Conservation (phyloP, 1,140 invertebrate species). For the Bombus sylvicola region DNA sequence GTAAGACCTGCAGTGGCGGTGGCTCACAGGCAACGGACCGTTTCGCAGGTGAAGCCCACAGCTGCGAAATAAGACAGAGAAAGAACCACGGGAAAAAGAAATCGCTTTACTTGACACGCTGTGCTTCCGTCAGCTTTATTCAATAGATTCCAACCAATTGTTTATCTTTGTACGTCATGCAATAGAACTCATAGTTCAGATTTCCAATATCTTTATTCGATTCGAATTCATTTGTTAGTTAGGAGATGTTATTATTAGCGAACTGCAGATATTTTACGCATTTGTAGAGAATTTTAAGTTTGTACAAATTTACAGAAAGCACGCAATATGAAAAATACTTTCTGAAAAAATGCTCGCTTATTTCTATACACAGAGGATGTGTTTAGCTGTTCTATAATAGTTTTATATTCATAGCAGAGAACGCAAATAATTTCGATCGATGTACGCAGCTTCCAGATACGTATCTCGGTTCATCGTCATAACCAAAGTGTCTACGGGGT, state of each 20-base stretch:
- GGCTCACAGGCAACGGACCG: conserved; percentile 62
- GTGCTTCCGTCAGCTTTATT: conserved; percentile 12
- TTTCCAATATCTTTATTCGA: not conserved
- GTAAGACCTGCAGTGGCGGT: conserved; percentile 56
- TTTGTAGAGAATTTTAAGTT: not conserved
- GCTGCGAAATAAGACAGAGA: conserved; percentile 56
- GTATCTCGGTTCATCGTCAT: not conserved
- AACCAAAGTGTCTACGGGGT: conserved; percentile 8
- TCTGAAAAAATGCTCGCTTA: not conserved
- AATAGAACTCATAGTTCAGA: not conserved
- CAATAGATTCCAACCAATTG: not conserved
- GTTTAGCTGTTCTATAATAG: not conserved
- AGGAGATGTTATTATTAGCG: not conserved
- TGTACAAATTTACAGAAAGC: not conserved
- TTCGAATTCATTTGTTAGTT: not conserved
- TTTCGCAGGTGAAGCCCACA: conserved; percentile 70
- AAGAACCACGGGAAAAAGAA: conserved; percentile 42
- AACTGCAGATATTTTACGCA: not conserved
- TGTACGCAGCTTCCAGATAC: not conserved
- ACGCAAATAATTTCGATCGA: not conserved
- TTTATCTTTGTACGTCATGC: not conserved
- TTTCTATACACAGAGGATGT: not conserved
- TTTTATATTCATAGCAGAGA: not conserved
- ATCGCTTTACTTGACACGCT: conserved; percentile 66
- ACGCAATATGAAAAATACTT: not conserved